Evolutionary conservation across 2,888 invertebrate species (phyloP), one percentile per base, ranked within the genome.

Genomic region (Hypena proboscidalis): DNA sequence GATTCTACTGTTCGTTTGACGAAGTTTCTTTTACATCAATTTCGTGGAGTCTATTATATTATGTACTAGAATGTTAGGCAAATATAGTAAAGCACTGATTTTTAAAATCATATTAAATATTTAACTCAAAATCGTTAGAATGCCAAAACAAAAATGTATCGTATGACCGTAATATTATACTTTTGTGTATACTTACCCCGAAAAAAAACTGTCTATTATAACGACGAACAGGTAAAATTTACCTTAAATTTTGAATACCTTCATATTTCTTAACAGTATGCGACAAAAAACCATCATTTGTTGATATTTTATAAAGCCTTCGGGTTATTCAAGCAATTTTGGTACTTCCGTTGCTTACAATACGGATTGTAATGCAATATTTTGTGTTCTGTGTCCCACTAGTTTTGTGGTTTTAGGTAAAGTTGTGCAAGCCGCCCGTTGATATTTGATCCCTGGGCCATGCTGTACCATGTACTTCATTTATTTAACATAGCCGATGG

Each of bases 221-320:
- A 70, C 70, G 67, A 58, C 58, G 69, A 49, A 70, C 87, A 87
- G 88, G 87, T 88, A 87, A 80, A 80, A 65, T 77, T 66, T 76
- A 80, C 76, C 75, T 73, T 77, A 61, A 66, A 57, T 67, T 70
- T 75, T 73, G 66, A 70, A 70, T 70, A 64, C 67, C 63, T 59
- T 57, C 51, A 50, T 62, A 64, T 67, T 68, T 70, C 67, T 72
- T 66, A 64, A 58, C 62, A 67, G 52, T 64, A 44, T 57, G 51
- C 51, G 46, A 70, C 69, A 79, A 77, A 75, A n/a, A 71, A 66
- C 62, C 52, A 49, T 58, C 66, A 67, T 70, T 76, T 66, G 67
- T 66, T 68, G 50, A 52, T 64, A 44, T 40, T 35, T 41, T 27
- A n/a, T n/a, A 49, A 51, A 54, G 56, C 54, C 52, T 51, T 46